Evolutionary conservation across 2,797 vertebrate genomes (phyloP).

Genomic region (Muscicapa striata): DNA sequence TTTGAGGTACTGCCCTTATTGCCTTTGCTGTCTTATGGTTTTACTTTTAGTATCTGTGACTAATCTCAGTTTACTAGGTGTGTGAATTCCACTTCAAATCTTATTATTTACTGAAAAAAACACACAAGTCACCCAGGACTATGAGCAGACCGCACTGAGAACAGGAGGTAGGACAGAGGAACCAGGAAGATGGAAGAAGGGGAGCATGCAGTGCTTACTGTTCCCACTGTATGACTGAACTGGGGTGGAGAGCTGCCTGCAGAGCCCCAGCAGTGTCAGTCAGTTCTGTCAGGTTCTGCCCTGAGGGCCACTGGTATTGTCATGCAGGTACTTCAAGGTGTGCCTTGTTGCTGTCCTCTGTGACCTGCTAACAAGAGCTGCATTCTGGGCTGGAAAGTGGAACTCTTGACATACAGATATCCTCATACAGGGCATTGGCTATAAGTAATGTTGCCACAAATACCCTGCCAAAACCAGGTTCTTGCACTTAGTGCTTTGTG

Average conservation of each 20-base stretch:
- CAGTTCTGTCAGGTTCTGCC: neutral
- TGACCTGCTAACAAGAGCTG: neutral
- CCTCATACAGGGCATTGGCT: accelerated
- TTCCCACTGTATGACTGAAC: neutral
- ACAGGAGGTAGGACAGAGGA: neutral
- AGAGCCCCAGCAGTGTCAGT: neutral
- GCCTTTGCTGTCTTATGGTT: neutral
- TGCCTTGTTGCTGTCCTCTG: accelerated
- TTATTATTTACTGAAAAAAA: neutral
- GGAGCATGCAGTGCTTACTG: neutral
- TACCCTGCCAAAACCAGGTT: neutral
- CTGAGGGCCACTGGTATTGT: neutral
- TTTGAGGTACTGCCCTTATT: neutral
- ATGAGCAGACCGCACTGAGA: neutral
- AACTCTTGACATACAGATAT: neutral
- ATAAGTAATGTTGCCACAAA: neutral
- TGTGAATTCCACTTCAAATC: neutral
- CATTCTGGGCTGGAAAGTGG: neutral
- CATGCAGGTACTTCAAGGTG: neutral
- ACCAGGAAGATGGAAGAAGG: neutral
- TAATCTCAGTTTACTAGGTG: neutral
- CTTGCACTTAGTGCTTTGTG: neutral
- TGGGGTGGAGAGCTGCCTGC: neutral
- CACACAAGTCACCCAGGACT: neutral
- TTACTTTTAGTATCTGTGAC: neutral